Evolutionary conservation across 2,888 invertebrate species (phyloP).

Genomic region (Dryobotodes eremita): DNA sequence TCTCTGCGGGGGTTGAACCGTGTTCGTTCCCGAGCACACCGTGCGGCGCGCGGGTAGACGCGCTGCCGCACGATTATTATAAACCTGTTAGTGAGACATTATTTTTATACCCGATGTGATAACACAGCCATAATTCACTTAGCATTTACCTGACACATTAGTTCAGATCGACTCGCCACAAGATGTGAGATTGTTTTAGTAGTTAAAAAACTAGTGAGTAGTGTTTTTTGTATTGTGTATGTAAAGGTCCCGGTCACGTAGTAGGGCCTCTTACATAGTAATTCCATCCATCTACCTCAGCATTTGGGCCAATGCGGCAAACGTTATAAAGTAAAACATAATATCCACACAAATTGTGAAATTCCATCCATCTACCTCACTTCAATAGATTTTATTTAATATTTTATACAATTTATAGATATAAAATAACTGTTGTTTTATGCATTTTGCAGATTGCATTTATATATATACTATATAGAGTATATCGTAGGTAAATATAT

Average conservation of each 20-base stretch:
- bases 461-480: constrained; percentile 90
- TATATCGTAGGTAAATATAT: constrained; percentile 90
- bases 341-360: constrained; percentile 91
- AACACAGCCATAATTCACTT: constrained; percentile 72
- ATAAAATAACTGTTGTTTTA: constrained; percentile 90
- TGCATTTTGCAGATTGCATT: constrained; percentile 91
- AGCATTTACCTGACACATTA: constrained; percentile 77
- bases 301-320: constrained; percentile 89
- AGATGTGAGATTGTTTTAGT: constrained; percentile 81
- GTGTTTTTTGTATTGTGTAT: constrained; percentile 86
- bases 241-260: constrained; percentile 85
- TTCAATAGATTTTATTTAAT: constrained; percentile 91
- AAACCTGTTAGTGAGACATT: constrained; percentile 74
- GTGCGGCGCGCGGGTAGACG: constrained; percentile 28
- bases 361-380: constrained; percentile 95
- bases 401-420: constrained; percentile 91
- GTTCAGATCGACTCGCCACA: constrained; percentile 78
- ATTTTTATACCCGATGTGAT: constrained; percentile 76
- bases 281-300: constrained; percentile 92
- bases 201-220: constrained; percentile 85
- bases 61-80: constrained; percentile 44
- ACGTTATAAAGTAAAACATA: constrained; percentile 83
- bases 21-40: constrained; percentile 19
- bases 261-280: constrained; percentile 88
- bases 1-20: constrained; percentile 39